A percentile compares a stretch with the other conserved stretches of the same genome.
Evolutionary conservation across 2,113 vertebrate species (phyloP).

Genomic region (Tyto alba): DNA sequence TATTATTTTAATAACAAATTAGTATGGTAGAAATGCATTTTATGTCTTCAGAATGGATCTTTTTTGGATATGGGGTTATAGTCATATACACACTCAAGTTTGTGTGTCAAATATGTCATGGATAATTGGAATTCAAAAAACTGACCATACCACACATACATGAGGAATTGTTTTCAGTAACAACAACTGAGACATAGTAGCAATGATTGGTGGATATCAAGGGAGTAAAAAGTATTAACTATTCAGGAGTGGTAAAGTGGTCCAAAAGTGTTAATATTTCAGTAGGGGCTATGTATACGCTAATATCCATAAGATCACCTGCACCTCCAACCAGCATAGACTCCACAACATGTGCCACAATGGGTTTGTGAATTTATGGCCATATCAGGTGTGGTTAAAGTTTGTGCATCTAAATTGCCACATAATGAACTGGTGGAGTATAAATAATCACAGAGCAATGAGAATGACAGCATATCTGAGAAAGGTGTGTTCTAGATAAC

Average conservation of each 20-base stretch:
- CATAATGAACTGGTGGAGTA: background rate
- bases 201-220: background rate
- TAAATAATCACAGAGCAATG: background rate
- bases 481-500: background rate
- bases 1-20: background rate
- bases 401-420: background rate
- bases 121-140: background rate
- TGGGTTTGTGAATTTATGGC: background rate
- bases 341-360: background rate
- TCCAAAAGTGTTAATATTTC: background rate
- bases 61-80: background rate
- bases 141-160: no score
- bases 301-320: background rate
- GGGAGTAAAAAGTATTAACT: fast-evolving
- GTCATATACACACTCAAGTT: background rate
- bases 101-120: no score
- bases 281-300: background rate
- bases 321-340: background rate
- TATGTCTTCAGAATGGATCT: background rate
- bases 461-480: background rate
- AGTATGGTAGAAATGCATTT: background rate
- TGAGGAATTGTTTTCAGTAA: background rate
- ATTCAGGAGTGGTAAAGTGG: background rate
- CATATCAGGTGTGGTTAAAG: no score
- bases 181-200: background rate